Conservation (phyloP, 2,113 vertebrate genomes). For the Xiphophorus couchianus region DNA sequence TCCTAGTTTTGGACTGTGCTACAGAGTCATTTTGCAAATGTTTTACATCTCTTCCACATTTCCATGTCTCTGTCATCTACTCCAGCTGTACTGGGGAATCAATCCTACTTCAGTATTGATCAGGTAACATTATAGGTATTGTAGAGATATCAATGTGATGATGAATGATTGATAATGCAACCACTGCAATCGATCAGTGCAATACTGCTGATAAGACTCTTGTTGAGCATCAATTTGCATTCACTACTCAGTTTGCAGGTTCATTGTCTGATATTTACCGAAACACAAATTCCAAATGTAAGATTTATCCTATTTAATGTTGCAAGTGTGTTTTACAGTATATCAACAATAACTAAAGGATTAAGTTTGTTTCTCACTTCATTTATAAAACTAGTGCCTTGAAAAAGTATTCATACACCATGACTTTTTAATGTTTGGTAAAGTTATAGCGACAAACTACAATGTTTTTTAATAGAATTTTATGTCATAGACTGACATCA, state of each 20-base stretch:
- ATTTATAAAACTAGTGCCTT: neutral
- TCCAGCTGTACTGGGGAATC: slow-evolving; percentile 47
- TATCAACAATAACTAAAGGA: neutral
- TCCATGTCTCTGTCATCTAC: slow-evolving; percentile 32
- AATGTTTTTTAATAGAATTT: neutral
- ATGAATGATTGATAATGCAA: slow-evolving; percentile 76
- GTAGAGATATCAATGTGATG: slow-evolving; percentile 75
- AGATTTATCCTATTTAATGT: slow-evolving; percentile 1
- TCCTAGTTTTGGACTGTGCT: slow-evolving; percentile 27
- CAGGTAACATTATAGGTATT: slow-evolving; percentile 71
- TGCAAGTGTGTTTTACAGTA: neutral
- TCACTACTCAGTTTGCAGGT: slow-evolving; percentile 26
- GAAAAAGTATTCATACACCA: neutral
- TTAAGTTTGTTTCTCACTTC: neutral
- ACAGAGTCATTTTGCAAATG: slow-evolving; percentile 37
- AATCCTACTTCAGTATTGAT: slow-evolving; percentile 59
- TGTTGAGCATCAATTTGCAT: slow-evolving; percentile 56
- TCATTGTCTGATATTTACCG: slow-evolving; percentile 29
- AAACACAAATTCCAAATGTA: slow-evolving; percentile 41
- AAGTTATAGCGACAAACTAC: slow-evolving; percentile 47
- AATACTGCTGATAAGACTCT: slow-evolving; percentile 69
- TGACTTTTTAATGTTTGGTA: slow-evolving; percentile 43
- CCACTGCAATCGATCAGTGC: slow-evolving; percentile 61
- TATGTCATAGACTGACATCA: neutral
- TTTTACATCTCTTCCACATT: slow-evolving; percentile 26